A percentile compares a stretch with the other conserved stretches of the same genome.
phyloP scores from a whole-genome alignment of 2,888 invertebrate species.

The Furcula furcula region DNA sequence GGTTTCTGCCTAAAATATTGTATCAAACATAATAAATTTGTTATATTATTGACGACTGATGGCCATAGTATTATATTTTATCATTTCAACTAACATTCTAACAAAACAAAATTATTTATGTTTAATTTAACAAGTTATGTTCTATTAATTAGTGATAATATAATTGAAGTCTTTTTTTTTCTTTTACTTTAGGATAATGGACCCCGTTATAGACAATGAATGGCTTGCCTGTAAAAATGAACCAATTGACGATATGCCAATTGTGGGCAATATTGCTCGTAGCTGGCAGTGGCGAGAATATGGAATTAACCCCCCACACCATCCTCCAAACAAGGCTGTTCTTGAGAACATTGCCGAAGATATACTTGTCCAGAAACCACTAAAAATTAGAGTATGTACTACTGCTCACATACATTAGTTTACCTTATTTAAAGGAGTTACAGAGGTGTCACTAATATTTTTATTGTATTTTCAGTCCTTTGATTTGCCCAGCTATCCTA shows the following conservation, averaged over 20 bases:
- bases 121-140: too few relatives aligned
- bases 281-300: constrained; percentile 75
- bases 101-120: too few relatives aligned
- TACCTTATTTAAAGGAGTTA: background rate
- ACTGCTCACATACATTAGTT: background rate
- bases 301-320: constrained; percentile 61
- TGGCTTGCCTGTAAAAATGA: constrained; percentile 70
- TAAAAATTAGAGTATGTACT: constrained; percentile 82
- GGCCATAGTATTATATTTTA: too few relatives aligned
- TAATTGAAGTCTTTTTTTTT: background rate
- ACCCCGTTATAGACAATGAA: constrained; percentile 66
- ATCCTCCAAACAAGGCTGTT: constrained; percentile 70
- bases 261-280: constrained; percentile 61
- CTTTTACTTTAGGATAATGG: constrained; percentile 49
- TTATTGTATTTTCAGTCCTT: constrained; percentile 79
- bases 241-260: constrained; percentile 55
- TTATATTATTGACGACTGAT: too few relatives aligned
- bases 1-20: too few relatives aligned
- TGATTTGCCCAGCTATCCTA: constrained; percentile 87
- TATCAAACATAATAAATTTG: too few relatives aligned
- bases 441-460: too few relatives aligned
- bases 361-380: constrained; percentile 82
- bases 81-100: too few relatives aligned
- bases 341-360: constrained; percentile 85
- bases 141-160: background rate